Evolutionary conservation across 2,113 vertebrate genomes (phyloP).

Genomic region (Poeciliopsis retropinna): DNA sequence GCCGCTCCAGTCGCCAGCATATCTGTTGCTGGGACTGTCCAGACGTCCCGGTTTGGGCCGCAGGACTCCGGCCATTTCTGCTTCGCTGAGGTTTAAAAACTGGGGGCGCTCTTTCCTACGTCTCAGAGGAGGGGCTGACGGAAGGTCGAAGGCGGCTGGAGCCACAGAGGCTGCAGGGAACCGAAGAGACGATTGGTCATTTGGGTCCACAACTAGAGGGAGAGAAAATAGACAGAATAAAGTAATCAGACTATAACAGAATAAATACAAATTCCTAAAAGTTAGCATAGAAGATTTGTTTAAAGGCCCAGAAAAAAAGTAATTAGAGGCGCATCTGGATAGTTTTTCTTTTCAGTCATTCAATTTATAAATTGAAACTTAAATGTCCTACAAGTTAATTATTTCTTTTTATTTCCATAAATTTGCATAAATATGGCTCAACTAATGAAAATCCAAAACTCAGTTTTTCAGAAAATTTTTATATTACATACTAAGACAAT

Average conservation of each 20-base stretch:
- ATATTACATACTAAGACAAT: neutral
- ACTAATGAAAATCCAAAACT: neutral
- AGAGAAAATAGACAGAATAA: slow-evolving; percentile 16
- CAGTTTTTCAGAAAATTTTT: neutral
- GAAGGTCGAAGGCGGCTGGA: slow-evolving; percentile 50
- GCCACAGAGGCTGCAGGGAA: slow-evolving; percentile 40
- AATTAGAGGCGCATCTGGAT: neutral
- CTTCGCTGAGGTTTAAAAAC: slow-evolving; percentile 85
- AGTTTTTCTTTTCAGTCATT: neutral
- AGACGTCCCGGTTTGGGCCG: slow-evolving; percentile 86
- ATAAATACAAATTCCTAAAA: neutral
- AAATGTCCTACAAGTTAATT: neutral
- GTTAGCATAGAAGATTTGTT: neutral
- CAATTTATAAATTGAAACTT: neutral
- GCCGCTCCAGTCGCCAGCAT: slow-evolving; percentile 95
- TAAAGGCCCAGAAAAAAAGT: neutral
- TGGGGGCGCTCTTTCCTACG: slow-evolving; percentile 90
- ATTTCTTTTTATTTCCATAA: neutral
- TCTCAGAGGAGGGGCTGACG: slow-evolving; percentile 77
- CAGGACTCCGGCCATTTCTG: slow-evolving; percentile 82
- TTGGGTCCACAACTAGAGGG: slow-evolving; percentile 80
- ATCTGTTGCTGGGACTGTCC: slow-evolving; percentile 97
- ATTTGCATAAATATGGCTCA: neutral
- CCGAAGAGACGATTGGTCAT: slow-evolving; percentile 72
- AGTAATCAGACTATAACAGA: neutral